Evolutionary conservation across 2,797 vertebrate genomes (phyloP), one percentile per base, ranked within the genome.

Genomic region (Okamejei kenojei): DNA sequence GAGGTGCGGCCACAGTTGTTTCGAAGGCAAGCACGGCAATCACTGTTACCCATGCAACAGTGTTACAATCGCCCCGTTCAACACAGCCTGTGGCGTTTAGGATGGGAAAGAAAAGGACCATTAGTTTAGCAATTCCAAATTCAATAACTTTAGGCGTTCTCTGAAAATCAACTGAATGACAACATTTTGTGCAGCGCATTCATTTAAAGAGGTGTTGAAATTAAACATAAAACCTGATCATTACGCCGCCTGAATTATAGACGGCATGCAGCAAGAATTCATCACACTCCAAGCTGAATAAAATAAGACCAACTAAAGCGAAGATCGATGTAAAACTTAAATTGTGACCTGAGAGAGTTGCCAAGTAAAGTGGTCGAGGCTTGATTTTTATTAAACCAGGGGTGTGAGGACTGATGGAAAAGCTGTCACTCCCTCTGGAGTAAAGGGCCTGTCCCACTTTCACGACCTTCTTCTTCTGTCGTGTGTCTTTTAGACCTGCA

Each of bases 71-170:
- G 19, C n/a, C 7, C 84, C 68, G n/a, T 32, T 68, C 84, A 68
- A 68, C 45, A 88, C 38, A 88, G 84, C 84, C n/a, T 35, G 19
- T 23, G 35, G 84, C 63, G 35, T 21, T 21, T 17, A 68, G n/a
- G 68, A 19, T 68, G n/a, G 65, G 19, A 68, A 88, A 35, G 7
- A 19, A 65, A 65, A 68, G 63, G 63, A 23, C 68, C 84, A 88
- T 88, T 88, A 88, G 17, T 68, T 88, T 35, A 88, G 84, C 84
- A 88, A 88, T 88, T 88, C 61, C n/a, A 68, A 65, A 68, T 68
- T 65, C 63, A 88, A 88, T 68, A 68, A 35, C 63, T 88, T 88
- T 35, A 61, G 19, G n/a, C 32, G 19, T 61, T 68, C 84, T 88
- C 61, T 68, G 61, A 68, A 68, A 88, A 65, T 68, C 17, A 19